Percentiles rank a stretch among this genome's conserved stretches.
Evolutionary conservation across 2,888 invertebrate species (phyloP).

Genomic region (Oligia fasciuncula): DNA sequence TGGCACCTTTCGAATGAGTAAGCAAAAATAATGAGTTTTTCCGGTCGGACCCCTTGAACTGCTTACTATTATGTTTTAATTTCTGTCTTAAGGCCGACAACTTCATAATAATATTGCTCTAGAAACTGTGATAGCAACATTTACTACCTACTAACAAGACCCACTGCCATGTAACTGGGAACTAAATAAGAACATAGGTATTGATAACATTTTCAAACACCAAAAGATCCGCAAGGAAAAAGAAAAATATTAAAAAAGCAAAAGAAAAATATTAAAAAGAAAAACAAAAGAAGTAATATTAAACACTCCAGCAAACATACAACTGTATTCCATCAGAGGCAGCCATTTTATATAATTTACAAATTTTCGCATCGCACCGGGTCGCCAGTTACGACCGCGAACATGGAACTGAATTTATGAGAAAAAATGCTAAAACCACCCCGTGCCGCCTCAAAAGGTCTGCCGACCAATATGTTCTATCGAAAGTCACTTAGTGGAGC

Average conservation of each 20-base stretch:
- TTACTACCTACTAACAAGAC: not conserved
- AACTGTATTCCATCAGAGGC: slow-evolving; percentile 51
- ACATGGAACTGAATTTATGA: slow-evolving; percentile 75
- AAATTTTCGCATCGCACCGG: slow-evolving; percentile 64
- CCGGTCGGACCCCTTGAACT: no score
- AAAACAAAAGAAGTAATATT: slow-evolving; percentile 29
- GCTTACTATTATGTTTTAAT: no score
- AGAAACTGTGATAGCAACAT: not conserved
- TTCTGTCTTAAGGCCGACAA: no score
- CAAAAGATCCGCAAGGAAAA: not conserved
- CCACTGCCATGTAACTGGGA: not conserved
- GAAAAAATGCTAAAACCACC: slow-evolving; percentile 86
- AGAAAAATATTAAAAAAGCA: not conserved
- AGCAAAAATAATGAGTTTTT: not conserved
- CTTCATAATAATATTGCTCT: not conserved
- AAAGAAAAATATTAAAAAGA: not conserved
- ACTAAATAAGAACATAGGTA: not conserved
- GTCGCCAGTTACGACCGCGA: slow-evolving; percentile 60
- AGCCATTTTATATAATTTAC: slow-evolving; percentile 68
- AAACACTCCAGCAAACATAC: slow-evolving; percentile 45
- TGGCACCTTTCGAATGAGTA: not conserved
- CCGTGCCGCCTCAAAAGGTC: slow-evolving; percentile 76
- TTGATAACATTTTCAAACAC: not conserved
- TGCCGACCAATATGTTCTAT: slow-evolving; percentile 84
- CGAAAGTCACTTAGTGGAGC: slow-evolving; percentile 85